These are phyloP conservation scores for Bombylius major DNA, from an alignment of 2,888 invertebrate genomes.

Conservation along the genomic window DNA sequence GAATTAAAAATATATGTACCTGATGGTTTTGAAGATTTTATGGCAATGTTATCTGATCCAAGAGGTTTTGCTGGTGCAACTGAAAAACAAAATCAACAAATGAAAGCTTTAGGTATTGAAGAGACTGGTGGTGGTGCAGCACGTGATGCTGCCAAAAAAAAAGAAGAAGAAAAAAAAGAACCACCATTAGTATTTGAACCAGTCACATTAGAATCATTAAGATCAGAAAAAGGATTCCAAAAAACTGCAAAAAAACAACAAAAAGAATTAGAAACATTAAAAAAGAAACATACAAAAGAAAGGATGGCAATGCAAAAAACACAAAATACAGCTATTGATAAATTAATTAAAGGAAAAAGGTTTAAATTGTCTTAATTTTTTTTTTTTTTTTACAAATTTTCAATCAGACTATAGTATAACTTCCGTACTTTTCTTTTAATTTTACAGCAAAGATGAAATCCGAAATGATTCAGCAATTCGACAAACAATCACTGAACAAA, in stretches of 20 bases:
- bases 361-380: slow-evolving; percentile 37
- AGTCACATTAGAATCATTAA: slow-evolving; percentile 75
- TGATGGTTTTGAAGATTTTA: slow-evolving; percentile 96
- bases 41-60: slow-evolving; percentile 95
- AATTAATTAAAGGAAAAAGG: slow-evolving; percentile 88
- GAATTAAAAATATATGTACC: slow-evolving; percentile 99
- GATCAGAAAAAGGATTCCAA: slow-evolving; percentile 79
- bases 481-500: slow-evolving; percentile 81
- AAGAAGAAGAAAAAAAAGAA: slow-evolving; percentile 63
- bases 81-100: slow-evolving; percentile 77
- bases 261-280: slow-evolving; percentile 85
- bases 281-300: slow-evolving; percentile 89
- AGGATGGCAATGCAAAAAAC: slow-evolving; percentile 79
- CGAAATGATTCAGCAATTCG: slow-evolving; percentile 65
- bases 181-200: slow-evolving; percentile 74
- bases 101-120: slow-evolving; percentile 93
- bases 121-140: slow-evolving; percentile 52
- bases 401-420: not conserved
- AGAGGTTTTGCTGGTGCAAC: slow-evolving; percentile 80
- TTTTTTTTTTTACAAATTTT: not conserved
- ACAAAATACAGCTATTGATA: slow-evolving; percentile 84
- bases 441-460: slow-evolving; percentile 63
- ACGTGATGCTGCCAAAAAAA: slow-evolving; percentile 52
- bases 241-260: slow-evolving; percentile 92
- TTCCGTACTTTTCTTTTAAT: slow-evolving; percentile 15